A percentile compares a stretch with the other conserved stretches of the same genome.
Conservation (phyloP, 2,797 vertebrate genomes). For the Pantherophis vulpinus region DNA sequence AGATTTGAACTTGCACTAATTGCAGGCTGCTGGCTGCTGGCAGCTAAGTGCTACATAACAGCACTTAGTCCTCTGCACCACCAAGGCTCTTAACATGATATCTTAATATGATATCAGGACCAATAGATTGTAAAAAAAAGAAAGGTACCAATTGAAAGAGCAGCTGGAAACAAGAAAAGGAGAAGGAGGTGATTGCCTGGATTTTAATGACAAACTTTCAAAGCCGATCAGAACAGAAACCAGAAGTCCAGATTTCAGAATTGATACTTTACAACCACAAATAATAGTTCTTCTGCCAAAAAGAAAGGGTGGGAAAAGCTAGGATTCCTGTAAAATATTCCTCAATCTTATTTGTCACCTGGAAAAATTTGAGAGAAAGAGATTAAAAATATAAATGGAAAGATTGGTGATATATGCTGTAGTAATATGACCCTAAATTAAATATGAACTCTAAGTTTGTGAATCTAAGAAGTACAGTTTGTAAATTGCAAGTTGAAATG, state of each 20-base stretch:
- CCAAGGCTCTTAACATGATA: too few species aligned
- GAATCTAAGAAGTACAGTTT: background rate
- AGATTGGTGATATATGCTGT: background rate
- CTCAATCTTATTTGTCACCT: background rate
- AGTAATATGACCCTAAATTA: background rate
- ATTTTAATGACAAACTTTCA: background rate
- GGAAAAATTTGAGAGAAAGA: background rate
- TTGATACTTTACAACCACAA: background rate
- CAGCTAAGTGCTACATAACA: too few species aligned
- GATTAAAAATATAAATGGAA: background rate
- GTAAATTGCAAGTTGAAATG: background rate
- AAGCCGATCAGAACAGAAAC: background rate
- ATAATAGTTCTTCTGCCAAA: background rate
- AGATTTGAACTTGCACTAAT: too few species aligned
- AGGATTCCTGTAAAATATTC: background rate
- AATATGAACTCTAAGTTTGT: background rate
- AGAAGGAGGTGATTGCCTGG: too few species aligned
- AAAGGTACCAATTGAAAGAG: background rate
- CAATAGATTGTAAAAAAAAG: background rate
- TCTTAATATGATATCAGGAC: background rate
- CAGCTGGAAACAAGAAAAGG: background rate
- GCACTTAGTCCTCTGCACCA: too few species aligned
- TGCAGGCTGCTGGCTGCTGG: too few species aligned
- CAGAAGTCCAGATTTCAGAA: background rate
- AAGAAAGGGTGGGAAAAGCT: too few species aligned